Conservation (phyloP, 2,113 vertebrate genomes). For the Arizona elegans region DNA sequence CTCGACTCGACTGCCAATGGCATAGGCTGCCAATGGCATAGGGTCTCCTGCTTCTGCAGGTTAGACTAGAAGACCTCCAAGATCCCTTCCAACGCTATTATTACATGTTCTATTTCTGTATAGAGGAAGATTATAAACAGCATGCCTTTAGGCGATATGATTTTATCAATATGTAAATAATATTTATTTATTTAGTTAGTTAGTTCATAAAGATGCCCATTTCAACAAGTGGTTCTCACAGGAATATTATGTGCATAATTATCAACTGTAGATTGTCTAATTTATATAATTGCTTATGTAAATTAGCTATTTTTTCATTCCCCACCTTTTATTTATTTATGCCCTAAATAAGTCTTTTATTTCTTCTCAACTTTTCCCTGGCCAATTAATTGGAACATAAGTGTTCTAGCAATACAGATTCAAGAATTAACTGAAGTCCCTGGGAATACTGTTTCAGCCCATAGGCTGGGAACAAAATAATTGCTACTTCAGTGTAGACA, state of each 20-base stretch:
- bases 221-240: not conserved
- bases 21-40: not conserved
- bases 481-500: not conserved
- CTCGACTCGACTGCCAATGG: not conserved
- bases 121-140: not conserved
- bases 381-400: not conserved
- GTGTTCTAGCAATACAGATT: not conserved
- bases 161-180: not conserved
- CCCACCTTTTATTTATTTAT: not conserved
- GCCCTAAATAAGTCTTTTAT: not conserved
- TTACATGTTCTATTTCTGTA: not conserved
- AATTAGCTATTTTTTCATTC: not conserved
- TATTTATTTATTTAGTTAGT: not conserved
- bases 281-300: not conserved
- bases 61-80: not conserved
- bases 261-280: not conserved
- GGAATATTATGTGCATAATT: not conserved
- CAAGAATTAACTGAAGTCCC: not conserved
- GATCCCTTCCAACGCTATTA: not conserved
- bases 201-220: not conserved
- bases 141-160: not conserved
- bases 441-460: not conserved
- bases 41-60: not conserved
- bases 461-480: not conserved
- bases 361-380: not conserved